A percentile compares a stretch with the other conserved stretches of the same genome.
Evolutionary conservation across 2,113 vertebrate species (phyloP).

Genomic region (Rallus limicola): DNA sequence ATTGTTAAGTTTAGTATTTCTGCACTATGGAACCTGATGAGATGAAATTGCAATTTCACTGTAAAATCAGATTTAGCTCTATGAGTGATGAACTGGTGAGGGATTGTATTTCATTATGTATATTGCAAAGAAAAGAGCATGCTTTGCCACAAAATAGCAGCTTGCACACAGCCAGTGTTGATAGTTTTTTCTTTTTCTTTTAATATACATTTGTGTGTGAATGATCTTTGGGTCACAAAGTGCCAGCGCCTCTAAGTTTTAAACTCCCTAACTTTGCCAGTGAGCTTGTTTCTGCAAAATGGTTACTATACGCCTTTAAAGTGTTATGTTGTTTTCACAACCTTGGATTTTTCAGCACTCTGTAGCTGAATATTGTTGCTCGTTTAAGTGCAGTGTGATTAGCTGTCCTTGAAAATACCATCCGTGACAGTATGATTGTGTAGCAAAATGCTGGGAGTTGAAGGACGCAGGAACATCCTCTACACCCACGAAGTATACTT

Average conservation of each 20-base stretch:
- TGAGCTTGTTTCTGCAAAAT: background rate
- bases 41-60: constrained; percentile 55
- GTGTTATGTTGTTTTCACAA: background rate
- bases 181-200: background rate
- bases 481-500: background rate
- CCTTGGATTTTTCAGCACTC: background rate
- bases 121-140: constrained; percentile 26
- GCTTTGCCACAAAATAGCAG: background rate
- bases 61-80: constrained; percentile 57
- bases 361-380: constrained; percentile 11
- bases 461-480: background rate
- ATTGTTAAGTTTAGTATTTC: constrained; percentile 53
- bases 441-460: background rate
- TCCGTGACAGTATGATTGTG: background rate
- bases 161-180: background rate
- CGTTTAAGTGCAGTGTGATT: background rate
- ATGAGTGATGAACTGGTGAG: constrained; percentile 52
- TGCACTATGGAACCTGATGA: constrained; percentile 39
- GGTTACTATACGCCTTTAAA: background rate
- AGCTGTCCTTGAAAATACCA: constrained; percentile 26
- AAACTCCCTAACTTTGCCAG: background rate
- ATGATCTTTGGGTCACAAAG: background rate
- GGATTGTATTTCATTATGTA: constrained; percentile 25
- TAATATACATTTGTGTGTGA: background rate
- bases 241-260: background rate